Conservation (phyloP, 2,113 vertebrate species). For the Entosphenus tridentatus region DNA sequence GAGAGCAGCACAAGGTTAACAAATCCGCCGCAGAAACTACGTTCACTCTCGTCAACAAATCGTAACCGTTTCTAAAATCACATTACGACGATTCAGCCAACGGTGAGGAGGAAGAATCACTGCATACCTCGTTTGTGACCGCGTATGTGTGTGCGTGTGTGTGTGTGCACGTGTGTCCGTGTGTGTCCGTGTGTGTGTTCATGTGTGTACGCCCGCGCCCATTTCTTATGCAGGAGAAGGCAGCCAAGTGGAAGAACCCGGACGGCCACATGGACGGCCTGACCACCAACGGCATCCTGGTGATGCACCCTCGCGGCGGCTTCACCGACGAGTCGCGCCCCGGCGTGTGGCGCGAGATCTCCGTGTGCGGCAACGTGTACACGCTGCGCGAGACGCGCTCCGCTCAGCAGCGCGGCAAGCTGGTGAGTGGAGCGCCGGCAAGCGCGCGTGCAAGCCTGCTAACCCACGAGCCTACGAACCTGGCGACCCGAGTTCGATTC, state of each 20-base stretch:
- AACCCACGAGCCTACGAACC: no score
- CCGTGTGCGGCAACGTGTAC: conserved; percentile 85
- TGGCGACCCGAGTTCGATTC: no score
- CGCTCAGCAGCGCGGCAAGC: conserved; percentile 73
- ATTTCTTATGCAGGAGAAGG: conserved; percentile 47
- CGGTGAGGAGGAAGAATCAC: no score
- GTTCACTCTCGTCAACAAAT: no score
- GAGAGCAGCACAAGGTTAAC: no score
- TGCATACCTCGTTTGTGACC: background rate
- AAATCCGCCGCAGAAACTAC: no score
- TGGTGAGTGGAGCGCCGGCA: conserved; percentile 31
- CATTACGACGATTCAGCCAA: no score
- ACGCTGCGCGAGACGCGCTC: conserved; percentile 83
- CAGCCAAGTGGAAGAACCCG: conserved; percentile 95
- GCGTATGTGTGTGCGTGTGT: background rate
- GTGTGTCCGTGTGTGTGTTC: background rate
- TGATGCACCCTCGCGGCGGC: conserved; percentile 83
- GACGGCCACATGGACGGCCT: conserved; percentile 96
- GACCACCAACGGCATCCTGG: conserved; percentile 84
- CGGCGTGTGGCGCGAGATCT: conserved; percentile 86
- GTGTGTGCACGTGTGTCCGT: background rate
- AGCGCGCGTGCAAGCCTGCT: background rate
- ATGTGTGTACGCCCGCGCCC: background rate
- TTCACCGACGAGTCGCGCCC: conserved; percentile 82
- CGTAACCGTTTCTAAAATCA: no score